Base-by-base conservation (phyloP, 2,888 invertebrate genomes). In the Agriopis marginaria region DNA sequence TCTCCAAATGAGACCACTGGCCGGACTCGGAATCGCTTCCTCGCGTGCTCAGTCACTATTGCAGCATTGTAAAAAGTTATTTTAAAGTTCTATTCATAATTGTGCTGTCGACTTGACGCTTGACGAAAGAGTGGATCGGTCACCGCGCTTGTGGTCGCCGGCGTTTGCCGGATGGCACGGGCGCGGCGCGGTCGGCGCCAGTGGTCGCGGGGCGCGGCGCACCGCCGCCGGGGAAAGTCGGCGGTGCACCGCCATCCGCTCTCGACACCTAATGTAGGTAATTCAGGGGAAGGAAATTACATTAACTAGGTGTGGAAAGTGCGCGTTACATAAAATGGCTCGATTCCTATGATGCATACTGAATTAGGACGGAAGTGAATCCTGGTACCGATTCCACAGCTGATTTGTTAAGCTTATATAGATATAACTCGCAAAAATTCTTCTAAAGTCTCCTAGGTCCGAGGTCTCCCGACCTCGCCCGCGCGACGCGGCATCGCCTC, bases 321-420 rank as follows among this genome's bases (percentile, higher is more conserved):
- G 93, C 92, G 92, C 92, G 92, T 93, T 93, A 93, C 93, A 89
- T 93, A 93, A 94, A 94, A 94, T 94, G 93, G 93, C 93, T 94
- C 93, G 93, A 93, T 92, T 93, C 91, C 89, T 92, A 93, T 92
- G 89, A 93, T 92, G 93, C 93, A 85, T 93, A 92, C 92, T 93
- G 93, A 92, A 88, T 92, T 93, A 93, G 93, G 93, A 94, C 93
- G 93, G 93, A 94, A 93, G 93, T 94, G 93, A 93, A 92, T 86
- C 92, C 92, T 93, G 93, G 92, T 94, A 93, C 89, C 92, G 91
- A 92, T 92, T 91, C 92, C 92, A 92, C 91, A 92, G 92, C 90
- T 91, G 93, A 90, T 89, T 89, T 89, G 90, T 89, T 90, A 93
- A 93, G 93, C 93, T 93, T 92, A 93, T 84, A 90, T 83, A 89